Conservation (phyloP, 2,888 invertebrate species). For the Himalopsyche japonica region DNA sequence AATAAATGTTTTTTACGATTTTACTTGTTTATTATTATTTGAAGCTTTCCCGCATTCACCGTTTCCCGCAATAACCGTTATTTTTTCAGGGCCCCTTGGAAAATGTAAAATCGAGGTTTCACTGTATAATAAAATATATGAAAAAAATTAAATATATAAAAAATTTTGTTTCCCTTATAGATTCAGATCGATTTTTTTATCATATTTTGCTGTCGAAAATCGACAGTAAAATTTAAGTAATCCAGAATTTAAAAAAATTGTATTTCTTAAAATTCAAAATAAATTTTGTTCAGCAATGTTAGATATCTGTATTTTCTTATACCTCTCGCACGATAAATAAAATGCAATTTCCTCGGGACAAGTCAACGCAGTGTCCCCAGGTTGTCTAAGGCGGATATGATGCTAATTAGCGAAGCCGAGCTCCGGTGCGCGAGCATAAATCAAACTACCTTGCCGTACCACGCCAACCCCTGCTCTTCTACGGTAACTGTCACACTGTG, state of each 20-base stretch:
- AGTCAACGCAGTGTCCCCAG: conserved; percentile 11
- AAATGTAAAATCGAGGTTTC: too few species aligned
- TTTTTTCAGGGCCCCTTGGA: too few species aligned
- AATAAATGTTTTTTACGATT: too few species aligned
- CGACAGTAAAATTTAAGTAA: neutral
- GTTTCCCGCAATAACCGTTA: too few species aligned
- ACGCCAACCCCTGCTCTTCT: neutral
- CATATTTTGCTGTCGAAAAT: too few species aligned
- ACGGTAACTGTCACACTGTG: conserved; percentile 23
- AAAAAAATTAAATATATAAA: too few species aligned
- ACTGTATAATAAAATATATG: too few species aligned
- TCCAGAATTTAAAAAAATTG: neutral
- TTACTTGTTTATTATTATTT: too few species aligned
- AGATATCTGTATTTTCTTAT: neutral
- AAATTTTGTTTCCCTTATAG: too few species aligned
- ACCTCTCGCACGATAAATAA: neutral
- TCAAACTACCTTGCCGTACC: conserved; percentile 14
- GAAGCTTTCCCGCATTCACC: too few species aligned
- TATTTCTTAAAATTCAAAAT: neutral
- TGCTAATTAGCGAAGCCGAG: conserved; percentile 25
- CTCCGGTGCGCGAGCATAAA: conserved; percentile 22
- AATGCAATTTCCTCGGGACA: neutral
- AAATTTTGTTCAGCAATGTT: neutral
- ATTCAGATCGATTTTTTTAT: too few species aligned
- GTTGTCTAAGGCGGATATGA: conserved; percentile 22